Evolutionary conservation across 2,888 invertebrate species (phyloP).

Genomic region (Epiblema foenella): DNA sequence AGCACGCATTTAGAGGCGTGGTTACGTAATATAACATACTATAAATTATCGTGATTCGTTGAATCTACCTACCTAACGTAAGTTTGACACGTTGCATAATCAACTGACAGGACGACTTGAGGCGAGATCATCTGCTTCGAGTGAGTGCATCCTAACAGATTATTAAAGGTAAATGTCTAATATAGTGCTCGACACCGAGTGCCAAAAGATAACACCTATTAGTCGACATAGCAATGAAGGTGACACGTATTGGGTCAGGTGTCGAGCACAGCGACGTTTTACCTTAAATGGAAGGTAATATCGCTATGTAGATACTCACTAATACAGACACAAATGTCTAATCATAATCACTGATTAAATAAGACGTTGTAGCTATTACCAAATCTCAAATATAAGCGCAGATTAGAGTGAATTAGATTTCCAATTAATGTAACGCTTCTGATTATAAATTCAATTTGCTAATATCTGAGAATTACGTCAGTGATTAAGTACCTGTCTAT

Average conservation of each 20-base stretch:
- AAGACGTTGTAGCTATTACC: constrained; percentile 27
- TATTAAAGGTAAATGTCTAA: too few relatives aligned
- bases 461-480: constrained; percentile 34
- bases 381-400: constrained; percentile 31
- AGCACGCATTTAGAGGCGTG: too few relatives aligned
- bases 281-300: too few relatives aligned
- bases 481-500: constrained; percentile 19
- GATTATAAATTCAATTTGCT: constrained; percentile 43
- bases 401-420: constrained; percentile 37
- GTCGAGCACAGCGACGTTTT: too few relatives aligned
- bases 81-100: too few relatives aligned
- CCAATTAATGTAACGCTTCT: constrained; percentile 37
- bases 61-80: too few relatives aligned
- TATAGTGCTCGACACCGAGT: too few relatives aligned
- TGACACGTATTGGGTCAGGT: too few relatives aligned
- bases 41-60: too few relatives aligned
- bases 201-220: too few relatives aligned
- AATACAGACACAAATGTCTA: not conserved
- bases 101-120: not conserved
- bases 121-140: constrained; percentile 6
- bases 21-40: too few relatives aligned
- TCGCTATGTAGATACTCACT: not conserved
- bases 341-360: constrained; percentile 20
- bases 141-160: constrained; percentile 1
- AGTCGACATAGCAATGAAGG: too few relatives aligned